These are phyloP conservation scores for Eristalinus sepulchralis DNA, from an alignment of 2,888 invertebrate species.

Conservation along the genomic window DNA sequence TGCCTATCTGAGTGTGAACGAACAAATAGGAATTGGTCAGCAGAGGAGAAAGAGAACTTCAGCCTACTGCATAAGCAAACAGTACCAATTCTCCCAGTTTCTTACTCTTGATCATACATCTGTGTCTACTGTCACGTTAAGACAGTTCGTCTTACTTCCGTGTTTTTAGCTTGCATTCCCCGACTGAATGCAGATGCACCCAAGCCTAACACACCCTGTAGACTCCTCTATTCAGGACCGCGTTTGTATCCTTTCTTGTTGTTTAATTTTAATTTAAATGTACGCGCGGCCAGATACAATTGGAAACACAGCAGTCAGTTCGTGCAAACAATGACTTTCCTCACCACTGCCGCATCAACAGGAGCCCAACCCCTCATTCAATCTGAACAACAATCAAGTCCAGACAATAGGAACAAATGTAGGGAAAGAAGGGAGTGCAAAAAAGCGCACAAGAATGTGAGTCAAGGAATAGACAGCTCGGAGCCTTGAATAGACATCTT, in stretches of 20 bases:
- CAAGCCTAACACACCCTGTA: background rate
- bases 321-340: background rate
- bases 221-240: background rate
- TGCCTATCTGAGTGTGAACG: background rate
- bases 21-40: background rate
- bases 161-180: background rate
- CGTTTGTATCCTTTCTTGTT: background rate
- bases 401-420: slow-evolving; percentile 51
- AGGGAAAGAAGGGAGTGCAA: background rate
- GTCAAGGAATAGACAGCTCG: slow-evolving; percentile 53
- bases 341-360: background rate
- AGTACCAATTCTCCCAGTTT: background rate
- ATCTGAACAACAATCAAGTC: slow-evolving; percentile 26
- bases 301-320: background rate
- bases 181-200: background rate
- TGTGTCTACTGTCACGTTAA: background rate
- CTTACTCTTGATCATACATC: background rate
- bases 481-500: slow-evolving; percentile 43
- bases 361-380: background rate
- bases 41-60: background rate
- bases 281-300: background rate
- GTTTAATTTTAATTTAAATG: background rate
- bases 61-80: background rate
- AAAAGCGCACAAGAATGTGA: slow-evolving; percentile 34
- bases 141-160: background rate